phyloP scores from a whole-genome alignment of 2,797 vertebrate species.

The Crenichthys baileyi region DNA sequence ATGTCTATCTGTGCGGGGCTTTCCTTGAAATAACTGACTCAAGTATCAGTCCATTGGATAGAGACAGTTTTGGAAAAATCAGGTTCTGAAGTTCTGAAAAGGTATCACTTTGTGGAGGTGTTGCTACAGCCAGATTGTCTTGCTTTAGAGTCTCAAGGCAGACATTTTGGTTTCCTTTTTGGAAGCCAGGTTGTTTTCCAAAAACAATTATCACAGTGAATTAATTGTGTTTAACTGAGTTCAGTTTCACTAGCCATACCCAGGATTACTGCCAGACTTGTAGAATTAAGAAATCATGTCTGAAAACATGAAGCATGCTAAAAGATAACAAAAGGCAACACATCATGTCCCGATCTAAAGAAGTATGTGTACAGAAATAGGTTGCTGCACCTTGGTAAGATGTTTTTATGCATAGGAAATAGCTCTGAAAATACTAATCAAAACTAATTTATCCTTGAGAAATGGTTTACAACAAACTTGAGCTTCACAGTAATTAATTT shows the following conservation, averaged over 20 bases:
- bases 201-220: neutral
- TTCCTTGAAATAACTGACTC: conserved; percentile 25
- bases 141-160: conserved; percentile 6
- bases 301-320: neutral
- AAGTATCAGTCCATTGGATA: conserved; percentile 12
- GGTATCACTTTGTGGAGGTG: conserved; percentile 3
- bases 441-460: no score
- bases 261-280: neutral
- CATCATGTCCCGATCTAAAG: neutral
- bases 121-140: conserved; percentile 3
- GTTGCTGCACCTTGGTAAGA: neutral
- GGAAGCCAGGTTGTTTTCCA: neutral
- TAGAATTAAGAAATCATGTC: neutral
- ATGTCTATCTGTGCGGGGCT: conserved; percentile 6
- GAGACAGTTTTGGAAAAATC: conserved; percentile 23
- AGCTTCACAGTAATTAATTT: neutral
- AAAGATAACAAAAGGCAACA: neutral
- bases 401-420: neutral
- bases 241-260: neutral
- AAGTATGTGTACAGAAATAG: neutral
- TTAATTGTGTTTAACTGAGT: neutral
- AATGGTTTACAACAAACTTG: neutral
- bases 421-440: neutral
- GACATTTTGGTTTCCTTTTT: neutral
- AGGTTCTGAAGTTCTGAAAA: conserved; percentile 8